Evolutionary conservation across 2,797 vertebrate species (phyloP).

Genomic region (Chiloscyllium punctatum): DNA sequence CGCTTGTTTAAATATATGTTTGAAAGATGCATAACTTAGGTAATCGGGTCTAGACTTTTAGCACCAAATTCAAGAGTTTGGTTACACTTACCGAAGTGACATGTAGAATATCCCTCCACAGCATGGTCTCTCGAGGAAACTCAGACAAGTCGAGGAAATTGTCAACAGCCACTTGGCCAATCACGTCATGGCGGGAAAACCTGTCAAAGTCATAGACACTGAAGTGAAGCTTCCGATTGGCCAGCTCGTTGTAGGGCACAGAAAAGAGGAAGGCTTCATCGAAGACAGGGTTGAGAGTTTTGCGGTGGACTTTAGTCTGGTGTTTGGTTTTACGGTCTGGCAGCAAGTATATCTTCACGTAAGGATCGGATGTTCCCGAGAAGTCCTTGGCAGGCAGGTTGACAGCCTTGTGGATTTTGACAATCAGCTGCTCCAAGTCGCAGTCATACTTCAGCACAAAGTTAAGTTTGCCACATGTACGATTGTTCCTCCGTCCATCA

Average conservation of each 20-base stretch:
- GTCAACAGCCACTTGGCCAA: constrained; percentile 95
- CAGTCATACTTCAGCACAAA: constrained; percentile 95
- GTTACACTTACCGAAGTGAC: constrained; percentile 85
- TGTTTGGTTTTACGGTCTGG: constrained; percentile 96
- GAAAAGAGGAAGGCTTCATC: constrained; percentile 97
- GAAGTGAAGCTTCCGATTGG: constrained; percentile 89
- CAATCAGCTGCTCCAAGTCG: constrained; percentile 90
- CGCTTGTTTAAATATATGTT: no score
- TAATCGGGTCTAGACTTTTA: not conserved
- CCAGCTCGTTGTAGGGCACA: constrained; percentile 90
- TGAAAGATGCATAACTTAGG: not conserved
- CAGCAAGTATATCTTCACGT: constrained; percentile 96
- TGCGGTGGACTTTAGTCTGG: constrained; percentile 98
- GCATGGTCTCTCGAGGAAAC: constrained; percentile 91
- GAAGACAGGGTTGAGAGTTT: constrained; percentile 93
- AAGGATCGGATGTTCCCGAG: constrained; percentile 94
- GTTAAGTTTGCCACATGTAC: constrained; percentile 83
- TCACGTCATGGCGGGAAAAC: constrained; percentile 94
- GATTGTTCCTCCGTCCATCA: constrained; percentile 68
- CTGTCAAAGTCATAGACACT: constrained; percentile 97
- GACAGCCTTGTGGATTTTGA: constrained; percentile 94
- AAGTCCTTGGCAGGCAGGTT: constrained; percentile 96
- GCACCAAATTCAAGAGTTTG: not conserved
- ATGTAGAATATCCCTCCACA: constrained; percentile 90
- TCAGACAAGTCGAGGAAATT: constrained; percentile 97